phyloP scores from a whole-genome alignment of 1,140 invertebrate genomes.

The Meloidogyne exigua region DNA sequence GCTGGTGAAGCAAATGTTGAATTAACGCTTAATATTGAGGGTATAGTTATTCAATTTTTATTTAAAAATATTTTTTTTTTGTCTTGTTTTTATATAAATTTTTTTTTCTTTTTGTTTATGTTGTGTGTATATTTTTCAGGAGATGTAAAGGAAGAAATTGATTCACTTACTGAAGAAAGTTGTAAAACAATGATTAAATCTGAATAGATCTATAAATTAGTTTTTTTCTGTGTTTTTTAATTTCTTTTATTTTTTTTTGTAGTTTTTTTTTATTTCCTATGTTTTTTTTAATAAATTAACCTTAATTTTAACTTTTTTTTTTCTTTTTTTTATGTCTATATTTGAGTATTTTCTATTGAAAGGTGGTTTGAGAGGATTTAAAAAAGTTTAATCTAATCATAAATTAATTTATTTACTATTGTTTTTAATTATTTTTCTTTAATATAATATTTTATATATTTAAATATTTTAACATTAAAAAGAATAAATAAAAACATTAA shows the following conservation, averaged over 20 bases:
- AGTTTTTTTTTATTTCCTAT: too few relatives aligned
- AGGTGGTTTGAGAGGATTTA: too few relatives aligned
- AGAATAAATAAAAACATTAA: too few relatives aligned
- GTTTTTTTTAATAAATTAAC: too few relatives aligned
- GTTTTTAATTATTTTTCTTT: too few relatives aligned
- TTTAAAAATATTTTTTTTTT: constrained; percentile 1
- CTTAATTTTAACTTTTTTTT: too few relatives aligned
- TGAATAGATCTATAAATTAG: not conserved
- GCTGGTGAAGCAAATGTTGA: constrained; percentile 96
- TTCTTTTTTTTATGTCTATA: too few relatives aligned
- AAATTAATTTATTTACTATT: too few relatives aligned
- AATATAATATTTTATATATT: too few relatives aligned
- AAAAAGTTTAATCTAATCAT: too few relatives aligned
- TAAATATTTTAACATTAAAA: too few relatives aligned
- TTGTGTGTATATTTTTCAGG: not conserved
- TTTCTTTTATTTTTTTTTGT: not conserved
- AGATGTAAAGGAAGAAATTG: not conserved
- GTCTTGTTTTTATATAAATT: not conserved
- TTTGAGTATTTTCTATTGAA: too few relatives aligned
- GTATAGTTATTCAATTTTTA: constrained; percentile 53
- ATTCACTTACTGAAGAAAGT: not conserved
- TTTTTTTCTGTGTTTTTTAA: not conserved
- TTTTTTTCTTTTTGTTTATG: not conserved
- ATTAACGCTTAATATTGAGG: constrained; percentile 94
- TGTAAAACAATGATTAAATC: not conserved